These are phyloP conservation scores for Thamnophis elegans DNA, from an alignment of 2,797 vertebrate species.

Conservation along the genomic window DNA sequence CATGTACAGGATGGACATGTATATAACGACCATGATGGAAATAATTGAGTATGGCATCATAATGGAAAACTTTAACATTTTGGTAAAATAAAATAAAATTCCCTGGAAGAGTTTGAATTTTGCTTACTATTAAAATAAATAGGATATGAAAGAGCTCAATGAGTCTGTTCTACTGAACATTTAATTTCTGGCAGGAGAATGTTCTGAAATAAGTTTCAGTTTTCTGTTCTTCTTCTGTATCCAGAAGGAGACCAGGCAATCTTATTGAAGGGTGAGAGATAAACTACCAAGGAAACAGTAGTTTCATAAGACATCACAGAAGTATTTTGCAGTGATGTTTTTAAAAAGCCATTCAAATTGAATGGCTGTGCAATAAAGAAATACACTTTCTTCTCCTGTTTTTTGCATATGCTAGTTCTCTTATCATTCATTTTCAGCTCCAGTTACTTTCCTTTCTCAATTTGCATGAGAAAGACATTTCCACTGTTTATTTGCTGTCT, in stretches of 20 bases:
- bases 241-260: not conserved
- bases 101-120: not conserved
- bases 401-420: not conserved
- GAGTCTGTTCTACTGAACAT: not conserved
- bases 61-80: not conserved
- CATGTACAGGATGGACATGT: not conserved
- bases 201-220: not conserved
- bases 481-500: not conserved
- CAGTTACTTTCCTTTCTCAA: not conserved
- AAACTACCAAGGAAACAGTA: not conserved
- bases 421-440: not conserved
- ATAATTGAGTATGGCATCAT: not conserved
- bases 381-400: not conserved
- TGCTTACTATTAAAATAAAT: not conserved
- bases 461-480: not conserved
- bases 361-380: not conserved
- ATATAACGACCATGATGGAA: not conserved
- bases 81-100: not conserved
- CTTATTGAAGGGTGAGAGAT: not conserved
- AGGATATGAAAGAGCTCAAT: not conserved
- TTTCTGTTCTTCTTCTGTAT: not conserved
- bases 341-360: not conserved
- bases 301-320: not conserved
- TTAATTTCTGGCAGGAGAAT: not conserved
- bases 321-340: not conserved